Evolutionary conservation across 1,140 invertebrate genomes (phyloP).

Genomic region (Brachionus rubens): DNA sequence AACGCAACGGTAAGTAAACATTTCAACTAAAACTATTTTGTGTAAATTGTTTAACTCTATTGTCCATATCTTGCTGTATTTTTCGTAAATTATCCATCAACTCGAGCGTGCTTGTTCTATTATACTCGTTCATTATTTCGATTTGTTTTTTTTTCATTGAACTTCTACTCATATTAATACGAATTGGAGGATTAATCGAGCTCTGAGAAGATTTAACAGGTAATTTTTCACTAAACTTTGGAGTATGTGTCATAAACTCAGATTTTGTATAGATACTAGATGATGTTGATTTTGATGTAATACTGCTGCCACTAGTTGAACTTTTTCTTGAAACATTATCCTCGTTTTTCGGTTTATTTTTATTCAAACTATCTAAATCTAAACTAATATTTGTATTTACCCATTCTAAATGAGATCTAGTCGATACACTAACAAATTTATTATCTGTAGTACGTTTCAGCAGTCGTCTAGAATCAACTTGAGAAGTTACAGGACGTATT

Average conservation of each 20-base stretch:
- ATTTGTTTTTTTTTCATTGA: slow-evolving; percentile 31
- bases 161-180: slow-evolving; percentile 31
- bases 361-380: background rate
- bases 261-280: background rate
- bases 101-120: background rate
- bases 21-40: slow-evolving; percentile 14
- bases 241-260: background rate
- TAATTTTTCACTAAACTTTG: slow-evolving; percentile 11
- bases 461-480: background rate
- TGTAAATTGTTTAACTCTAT: slow-evolving; percentile 23
- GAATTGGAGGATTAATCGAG: background rate
- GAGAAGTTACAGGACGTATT: background rate
- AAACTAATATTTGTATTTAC: background rate
- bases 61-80: slow-evolving; percentile 24
- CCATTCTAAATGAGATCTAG: slow-evolving; percentile 15
- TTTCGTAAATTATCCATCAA: slow-evolving; percentile 31
- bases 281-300: background rate
- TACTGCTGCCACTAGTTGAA: background rate
- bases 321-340: slow-evolving; percentile 3
- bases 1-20: slow-evolving; percentile 77
- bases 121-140: slow-evolving; percentile 40
- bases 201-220: background rate
- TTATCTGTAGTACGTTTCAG: background rate
- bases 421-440: slow-evolving; percentile 8
- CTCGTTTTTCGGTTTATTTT: background rate